phyloP scores from a whole-genome alignment of 2,113 vertebrate species.

The Cebus imitator region DNA sequence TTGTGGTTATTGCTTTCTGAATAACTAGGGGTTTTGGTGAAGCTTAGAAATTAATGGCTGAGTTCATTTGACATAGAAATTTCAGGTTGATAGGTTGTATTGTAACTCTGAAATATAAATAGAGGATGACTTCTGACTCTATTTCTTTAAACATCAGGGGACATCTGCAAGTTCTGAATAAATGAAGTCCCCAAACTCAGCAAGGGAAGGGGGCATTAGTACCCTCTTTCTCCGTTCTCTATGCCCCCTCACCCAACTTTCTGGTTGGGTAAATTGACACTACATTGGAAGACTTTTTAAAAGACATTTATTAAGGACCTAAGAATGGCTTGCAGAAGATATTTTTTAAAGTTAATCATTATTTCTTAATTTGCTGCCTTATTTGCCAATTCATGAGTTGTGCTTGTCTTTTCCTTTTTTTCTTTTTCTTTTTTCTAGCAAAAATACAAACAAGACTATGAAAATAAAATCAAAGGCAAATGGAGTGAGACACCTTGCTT shows the following conservation, averaged over 20 bases:
- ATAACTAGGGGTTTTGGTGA: neutral
- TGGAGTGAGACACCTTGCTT: constrained; percentile 98
- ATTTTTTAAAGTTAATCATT: neutral
- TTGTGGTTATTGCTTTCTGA: neutral
- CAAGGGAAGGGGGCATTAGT: neutral
- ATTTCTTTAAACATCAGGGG: neutral
- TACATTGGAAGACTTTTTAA: neutral
- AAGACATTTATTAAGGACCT: neutral
- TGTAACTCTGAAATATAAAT: neutral
- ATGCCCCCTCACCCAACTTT: neutral
- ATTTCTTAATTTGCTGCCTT: neutral
- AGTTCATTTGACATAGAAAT: neutral
- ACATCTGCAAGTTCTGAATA: neutral
- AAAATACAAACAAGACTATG: constrained; percentile 95
- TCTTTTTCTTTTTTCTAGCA: constrained; percentile 81
- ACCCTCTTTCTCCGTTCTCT: neutral
- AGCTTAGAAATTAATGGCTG: neutral
- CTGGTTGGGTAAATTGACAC: neutral
- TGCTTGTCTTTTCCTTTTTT: neutral
- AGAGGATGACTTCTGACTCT: neutral
- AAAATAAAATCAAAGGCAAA: constrained; percentile 94
- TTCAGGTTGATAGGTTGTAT: neutral
- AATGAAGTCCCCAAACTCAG: neutral
- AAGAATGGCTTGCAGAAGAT: neutral
- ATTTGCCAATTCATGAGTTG: neutral